Evolutionary conservation across 2,888 invertebrate genomes (phyloP).

Genomic region (Napeogenes sylphis): DNA sequence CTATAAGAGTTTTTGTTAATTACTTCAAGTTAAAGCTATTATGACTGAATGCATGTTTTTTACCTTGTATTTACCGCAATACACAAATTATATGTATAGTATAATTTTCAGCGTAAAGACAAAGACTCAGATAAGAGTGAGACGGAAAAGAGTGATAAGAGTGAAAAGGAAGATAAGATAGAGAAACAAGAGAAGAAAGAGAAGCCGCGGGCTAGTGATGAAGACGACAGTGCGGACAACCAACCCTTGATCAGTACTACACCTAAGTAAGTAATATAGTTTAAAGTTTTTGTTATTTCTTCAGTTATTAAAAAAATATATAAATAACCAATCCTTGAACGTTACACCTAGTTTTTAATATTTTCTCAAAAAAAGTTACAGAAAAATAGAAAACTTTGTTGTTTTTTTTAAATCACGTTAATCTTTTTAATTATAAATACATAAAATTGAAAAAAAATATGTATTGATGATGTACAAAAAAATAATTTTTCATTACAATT

Average conservation of each 20-base stretch:
- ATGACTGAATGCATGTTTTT: too few relatives aligned
- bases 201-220: conserved; percentile 61
- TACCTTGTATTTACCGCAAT: background rate
- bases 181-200: conserved; percentile 63
- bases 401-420: too few relatives aligned
- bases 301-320: too few relatives aligned
- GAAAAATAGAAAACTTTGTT: too few relatives aligned
- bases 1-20: background rate
- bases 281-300: too few relatives aligned
- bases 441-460: too few relatives aligned
- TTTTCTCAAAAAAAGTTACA: background rate
- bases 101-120: conserved; percentile 55
- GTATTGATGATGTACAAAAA: too few relatives aligned
- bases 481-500: too few relatives aligned
- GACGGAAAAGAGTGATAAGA: conserved; percentile 66
- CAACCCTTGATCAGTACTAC: conserved; percentile 62
- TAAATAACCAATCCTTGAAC: too few relatives aligned
- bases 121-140: conserved; percentile 72
- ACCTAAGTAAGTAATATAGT: conserved; percentile 53
- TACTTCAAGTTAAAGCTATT: too few relatives aligned
- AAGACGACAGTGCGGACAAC: conserved; percentile 72
- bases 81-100: background rate
- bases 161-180: conserved; percentile 60
- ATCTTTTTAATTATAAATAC: too few relatives aligned
- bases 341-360: background rate